Base-by-base conservation (phyloP, 1,140 invertebrate genomes). In the Vollenhovia emeryi region DNA sequence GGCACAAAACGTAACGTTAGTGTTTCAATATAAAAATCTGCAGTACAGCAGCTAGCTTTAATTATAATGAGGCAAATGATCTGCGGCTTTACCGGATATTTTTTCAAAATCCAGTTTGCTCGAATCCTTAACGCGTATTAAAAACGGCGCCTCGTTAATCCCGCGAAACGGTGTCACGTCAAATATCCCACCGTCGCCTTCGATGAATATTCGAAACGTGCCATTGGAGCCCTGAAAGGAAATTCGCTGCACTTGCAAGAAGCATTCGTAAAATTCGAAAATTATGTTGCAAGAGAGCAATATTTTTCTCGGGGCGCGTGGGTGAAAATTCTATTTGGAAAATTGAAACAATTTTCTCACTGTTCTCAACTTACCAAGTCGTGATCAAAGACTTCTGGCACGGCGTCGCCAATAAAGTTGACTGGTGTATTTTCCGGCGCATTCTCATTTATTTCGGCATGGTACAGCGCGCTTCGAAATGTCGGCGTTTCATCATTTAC, bases 401-500 rank as follows among this genome's bases (percentile, higher is more conserved):
- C 95, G 13, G 96, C 96, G 91, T 97, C 96, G 24, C 97, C 97
- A 11, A 98, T 95, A 89, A 99, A 98, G 71, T 97, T 98, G 1
- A 99, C 96, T 0, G 98, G 98, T 5, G 98, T 98, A 91, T 98
- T 98, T 79, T 96, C 96, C 89, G 98, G 98, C 62, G 98, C 97
- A 95, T 99, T 99, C 95, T 99, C 99, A 57, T 97, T 96, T 45
- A 99, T 97, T 95, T 99, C 98, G 40, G 98, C 98, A 21, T 97
- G 95, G 95, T 99, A 99, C 76, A 95, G 93, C 0, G 95, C 89
- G 90, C 97, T 98, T 52, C 97, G 96, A 93, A 99, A 99, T 52
- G 95, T 96, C 8, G 99, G 98, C 3, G 96, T 97, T 95, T 99
- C 98, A 95, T 99, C 99, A 93, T 99, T 99, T 0, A 99, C 97